Conservation (phyloP, 2,888 invertebrate species). For the Tipula confusa region DNA sequence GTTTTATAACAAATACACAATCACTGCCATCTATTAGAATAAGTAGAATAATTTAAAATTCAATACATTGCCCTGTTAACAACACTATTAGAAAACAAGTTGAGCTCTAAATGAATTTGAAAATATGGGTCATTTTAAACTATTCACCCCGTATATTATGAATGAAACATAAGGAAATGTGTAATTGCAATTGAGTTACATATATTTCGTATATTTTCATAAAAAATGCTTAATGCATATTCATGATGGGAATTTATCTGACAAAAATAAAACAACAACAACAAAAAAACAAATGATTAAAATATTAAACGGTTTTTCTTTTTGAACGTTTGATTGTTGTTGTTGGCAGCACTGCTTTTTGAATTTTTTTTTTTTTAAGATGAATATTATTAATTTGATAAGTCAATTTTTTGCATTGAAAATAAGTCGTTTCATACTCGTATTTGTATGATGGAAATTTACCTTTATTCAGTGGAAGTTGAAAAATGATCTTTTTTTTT, state of each 20-base stretch:
- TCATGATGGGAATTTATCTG: slow-evolving; percentile 7
- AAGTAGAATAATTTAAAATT: too few species aligned
- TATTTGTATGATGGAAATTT: background rate
- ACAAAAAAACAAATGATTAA: background rate
- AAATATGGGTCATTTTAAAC: too few species aligned
- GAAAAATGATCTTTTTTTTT: background rate
- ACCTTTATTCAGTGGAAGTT: background rate
- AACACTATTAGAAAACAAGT: too few species aligned
- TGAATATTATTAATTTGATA: slow-evolving; percentile 3
- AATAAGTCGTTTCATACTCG: background rate
- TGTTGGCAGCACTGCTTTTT: background rate
- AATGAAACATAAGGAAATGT: background rate
- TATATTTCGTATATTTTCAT: background rate
- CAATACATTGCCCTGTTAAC: too few species aligned
- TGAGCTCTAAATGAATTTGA: too few species aligned
- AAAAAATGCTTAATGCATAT: background rate
- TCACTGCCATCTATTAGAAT: too few species aligned
- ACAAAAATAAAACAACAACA: too few species aligned
- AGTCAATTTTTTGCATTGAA: background rate
- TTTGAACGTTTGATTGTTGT: background rate
- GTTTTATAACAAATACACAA: too few species aligned
- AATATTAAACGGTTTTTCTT: background rate
- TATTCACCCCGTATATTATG: background rate
- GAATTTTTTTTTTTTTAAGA: background rate
- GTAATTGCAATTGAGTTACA: slow-evolving; percentile 20